A percentile compares a stretch with the other conserved stretches of the same genome.
Evolutionary conservation across 2,797 vertebrate species (phyloP).

Genomic region (Protosalanx chinensis): DNA sequence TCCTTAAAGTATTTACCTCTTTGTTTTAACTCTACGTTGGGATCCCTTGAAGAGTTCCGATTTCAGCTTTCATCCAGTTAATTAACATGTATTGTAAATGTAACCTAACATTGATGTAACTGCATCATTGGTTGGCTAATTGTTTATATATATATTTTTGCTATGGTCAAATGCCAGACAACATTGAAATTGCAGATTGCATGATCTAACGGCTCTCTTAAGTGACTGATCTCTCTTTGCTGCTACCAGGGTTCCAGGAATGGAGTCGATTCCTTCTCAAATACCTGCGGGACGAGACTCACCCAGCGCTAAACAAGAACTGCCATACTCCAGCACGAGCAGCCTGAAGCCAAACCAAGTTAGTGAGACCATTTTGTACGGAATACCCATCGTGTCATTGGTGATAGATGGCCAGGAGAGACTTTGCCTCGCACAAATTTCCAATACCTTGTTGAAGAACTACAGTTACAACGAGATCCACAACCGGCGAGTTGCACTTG

Average conservation of each 20-base stretch:
- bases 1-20: conserved; percentile 36
- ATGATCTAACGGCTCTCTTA: neutral
- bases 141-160: neutral
- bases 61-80: conserved; percentile 21
- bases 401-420: conserved; percentile 96
- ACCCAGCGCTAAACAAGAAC: conserved; percentile 88
- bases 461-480: conserved; percentile 95
- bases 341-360: conserved; percentile 94
- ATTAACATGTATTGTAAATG: neutral
- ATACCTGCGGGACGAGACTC: conserved; percentile 88
- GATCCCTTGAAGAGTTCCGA: conserved; percentile 43
- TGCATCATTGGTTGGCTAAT: neutral
- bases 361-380: conserved; percentile 91
- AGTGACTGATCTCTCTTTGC: neutral
- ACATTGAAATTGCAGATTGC: neutral
- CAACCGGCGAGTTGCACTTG: conserved; percentile 88
- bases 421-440: conserved; percentile 89
- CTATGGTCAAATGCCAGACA: neutral
- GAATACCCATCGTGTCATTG: conserved; percentile 94
- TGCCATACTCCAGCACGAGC: conserved; percentile 80
- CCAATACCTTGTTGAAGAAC: conserved; percentile 87
- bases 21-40: conserved; percentile 39
- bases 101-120: neutral
- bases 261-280: conserved; percentile 87
- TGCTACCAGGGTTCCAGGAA: conserved; percentile 73